Conservation (phyloP, 2,888 invertebrate species). For the Rapana venosa region DNA sequence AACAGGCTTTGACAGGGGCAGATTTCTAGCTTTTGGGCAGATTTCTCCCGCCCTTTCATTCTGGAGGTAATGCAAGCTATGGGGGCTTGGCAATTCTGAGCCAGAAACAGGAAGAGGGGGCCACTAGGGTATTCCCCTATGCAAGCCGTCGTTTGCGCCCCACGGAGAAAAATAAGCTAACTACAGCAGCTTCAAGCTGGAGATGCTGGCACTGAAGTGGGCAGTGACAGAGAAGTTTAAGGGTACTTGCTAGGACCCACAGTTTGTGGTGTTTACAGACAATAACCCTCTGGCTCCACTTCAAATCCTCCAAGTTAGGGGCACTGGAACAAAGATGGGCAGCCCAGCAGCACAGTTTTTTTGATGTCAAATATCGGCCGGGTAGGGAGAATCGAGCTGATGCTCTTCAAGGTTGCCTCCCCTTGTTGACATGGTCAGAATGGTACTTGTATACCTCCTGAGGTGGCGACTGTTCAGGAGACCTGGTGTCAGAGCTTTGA, state of each 20-base stretch:
- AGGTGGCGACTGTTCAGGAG: neutral
- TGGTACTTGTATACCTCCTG: neutral
- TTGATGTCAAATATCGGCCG: conserved; percentile 41
- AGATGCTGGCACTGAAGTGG: conserved; percentile 32
- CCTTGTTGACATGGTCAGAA: neutral
- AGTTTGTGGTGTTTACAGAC: conserved; percentile 17
- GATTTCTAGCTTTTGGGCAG: conserved; percentile 44
- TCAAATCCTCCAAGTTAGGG: conserved; percentile 32
- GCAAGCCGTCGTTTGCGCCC: conserved; percentile 38
- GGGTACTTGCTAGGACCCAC: conserved; percentile 8
- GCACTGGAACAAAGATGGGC: conserved; percentile 43
- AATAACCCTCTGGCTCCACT: conserved; percentile 38
- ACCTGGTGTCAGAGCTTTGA: neutral
- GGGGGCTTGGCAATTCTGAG: conserved; percentile 34
- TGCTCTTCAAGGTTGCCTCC: conserved; percentile 42
- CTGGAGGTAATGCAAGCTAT: conserved; percentile 36
- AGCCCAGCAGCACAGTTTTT: conserved; percentile 40
- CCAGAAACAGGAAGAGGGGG: conserved; percentile 34
- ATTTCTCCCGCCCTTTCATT: conserved; percentile 45
- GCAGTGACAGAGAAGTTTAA: conserved; percentile 25
- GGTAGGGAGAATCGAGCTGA: conserved; percentile 45
- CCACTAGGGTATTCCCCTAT: conserved; percentile 28
- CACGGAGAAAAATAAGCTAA: conserved; percentile 34
- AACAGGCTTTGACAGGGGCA: conserved; percentile 8
- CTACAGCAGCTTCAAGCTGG: conserved; percentile 30